Evolutionary conservation across 2,888 invertebrate genomes (phyloP).

Genomic region (Clunio marinus): DNA sequence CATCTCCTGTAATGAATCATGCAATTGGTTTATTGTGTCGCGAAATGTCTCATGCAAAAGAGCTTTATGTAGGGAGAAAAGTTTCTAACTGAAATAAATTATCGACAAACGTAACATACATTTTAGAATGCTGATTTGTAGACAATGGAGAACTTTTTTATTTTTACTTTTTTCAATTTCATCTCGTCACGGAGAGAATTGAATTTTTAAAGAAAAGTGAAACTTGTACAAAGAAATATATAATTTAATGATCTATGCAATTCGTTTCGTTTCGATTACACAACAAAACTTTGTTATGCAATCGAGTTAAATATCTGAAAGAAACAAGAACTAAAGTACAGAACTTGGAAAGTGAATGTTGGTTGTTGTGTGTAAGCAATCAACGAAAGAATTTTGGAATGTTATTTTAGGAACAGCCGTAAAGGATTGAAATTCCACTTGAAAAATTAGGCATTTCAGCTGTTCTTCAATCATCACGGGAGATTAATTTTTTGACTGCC

Average conservation of each 20-base stretch:
- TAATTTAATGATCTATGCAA: constrained; percentile 3
- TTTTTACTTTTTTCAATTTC: constrained; percentile 3
- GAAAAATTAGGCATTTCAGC: too few species aligned
- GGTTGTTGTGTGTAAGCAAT: too few species aligned
- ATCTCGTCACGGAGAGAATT: not conserved
- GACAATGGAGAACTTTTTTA: constrained; percentile 22
- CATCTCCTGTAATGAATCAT: constrained; percentile 26
- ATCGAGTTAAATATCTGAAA: not conserved
- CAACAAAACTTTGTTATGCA: not conserved
- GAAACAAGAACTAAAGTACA: not conserved
- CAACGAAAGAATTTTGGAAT: too few species aligned
- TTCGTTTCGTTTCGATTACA: not conserved
- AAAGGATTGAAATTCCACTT: too few species aligned
- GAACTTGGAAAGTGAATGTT: constrained; percentile 6
- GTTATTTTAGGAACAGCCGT: too few species aligned
- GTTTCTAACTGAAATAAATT: not conserved
- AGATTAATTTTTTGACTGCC: too few species aligned
- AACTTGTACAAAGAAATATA: not conserved
- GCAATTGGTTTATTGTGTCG: constrained; percentile 35
- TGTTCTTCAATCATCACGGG: too few species aligned
- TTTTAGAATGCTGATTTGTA: constrained; percentile 16
- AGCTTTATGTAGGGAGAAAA: not conserved
- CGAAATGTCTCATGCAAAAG: not conserved
- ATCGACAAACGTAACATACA: not conserved
- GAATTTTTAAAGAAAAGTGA: constrained; percentile 1